These are phyloP conservation scores for Eupithecia exiguata DNA, from an alignment of 2,888 invertebrate genomes.

Conservation along the genomic window DNA sequence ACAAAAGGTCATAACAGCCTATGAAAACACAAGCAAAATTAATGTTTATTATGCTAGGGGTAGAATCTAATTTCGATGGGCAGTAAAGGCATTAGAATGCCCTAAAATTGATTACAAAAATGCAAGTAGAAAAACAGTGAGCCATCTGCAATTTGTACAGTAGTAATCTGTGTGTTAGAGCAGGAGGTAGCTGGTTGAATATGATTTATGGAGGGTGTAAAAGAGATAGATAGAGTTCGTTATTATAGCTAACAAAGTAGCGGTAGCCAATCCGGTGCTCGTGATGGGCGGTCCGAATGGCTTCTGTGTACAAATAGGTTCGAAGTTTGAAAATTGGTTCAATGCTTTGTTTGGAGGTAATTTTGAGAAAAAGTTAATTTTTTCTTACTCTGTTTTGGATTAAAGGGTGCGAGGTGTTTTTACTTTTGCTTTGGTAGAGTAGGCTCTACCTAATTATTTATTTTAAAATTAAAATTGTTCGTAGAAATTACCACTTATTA, in stretches of 20 bases:
- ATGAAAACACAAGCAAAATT: conserved; percentile 25
- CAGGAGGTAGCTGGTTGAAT: conserved; percentile 52
- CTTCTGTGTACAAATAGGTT: conserved; percentile 61
- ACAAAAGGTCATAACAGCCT: conserved; percentile 48
- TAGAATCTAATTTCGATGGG: conserved; percentile 47
- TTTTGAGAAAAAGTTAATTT: conserved; percentile 22
- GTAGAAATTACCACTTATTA: background rate
- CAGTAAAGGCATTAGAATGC: conserved; percentile 54
- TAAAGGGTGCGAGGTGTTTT: conserved; percentile 8
- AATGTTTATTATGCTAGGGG: accelerated
- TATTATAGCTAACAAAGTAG: conserved; percentile 58
- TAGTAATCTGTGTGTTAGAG: conserved; percentile 65
- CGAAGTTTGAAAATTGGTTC: conserved; percentile 57
- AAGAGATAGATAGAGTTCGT: conserved; percentile 60
- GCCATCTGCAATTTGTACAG: conserved; percentile 76
- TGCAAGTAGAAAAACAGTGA: conserved; percentile 76
- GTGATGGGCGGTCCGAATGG: conserved; percentile 66
- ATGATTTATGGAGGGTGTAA: conserved; percentile 51
- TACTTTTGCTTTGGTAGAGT: background rate
- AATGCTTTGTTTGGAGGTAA: conserved; percentile 29
- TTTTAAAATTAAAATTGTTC: background rate
- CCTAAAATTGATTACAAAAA: conserved; percentile 65
- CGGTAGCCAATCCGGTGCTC: conserved; percentile 75
- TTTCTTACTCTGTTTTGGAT: conserved; percentile 7
- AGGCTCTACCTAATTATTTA: background rate